These are phyloP conservation scores for Mustela lutreola DNA, from an alignment of 2,113 vertebrate genomes.

Conservation along the genomic window DNA sequence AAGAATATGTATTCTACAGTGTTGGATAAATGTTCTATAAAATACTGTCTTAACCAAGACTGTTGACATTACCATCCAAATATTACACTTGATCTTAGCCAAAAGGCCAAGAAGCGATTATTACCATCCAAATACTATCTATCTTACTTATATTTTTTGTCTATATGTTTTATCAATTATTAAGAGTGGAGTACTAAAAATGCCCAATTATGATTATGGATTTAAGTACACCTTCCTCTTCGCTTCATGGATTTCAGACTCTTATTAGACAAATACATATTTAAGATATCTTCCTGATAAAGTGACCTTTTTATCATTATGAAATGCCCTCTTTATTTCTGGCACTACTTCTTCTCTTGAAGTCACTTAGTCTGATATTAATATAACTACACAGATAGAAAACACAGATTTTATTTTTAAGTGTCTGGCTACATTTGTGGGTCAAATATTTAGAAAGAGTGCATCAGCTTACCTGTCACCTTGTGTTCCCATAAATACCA, in stretches of 20 bases:
- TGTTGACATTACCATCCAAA: not conserved
- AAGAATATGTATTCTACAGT: not conserved
- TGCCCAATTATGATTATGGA: not conserved
- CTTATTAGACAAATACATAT: not conserved
- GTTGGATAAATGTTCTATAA: not conserved
- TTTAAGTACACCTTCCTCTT: not conserved
- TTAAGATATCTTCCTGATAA: slow-evolving; percentile 42
- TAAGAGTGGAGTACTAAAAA: not conserved
- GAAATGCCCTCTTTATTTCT: slow-evolving; percentile 51
- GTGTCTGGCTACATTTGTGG: slow-evolving; percentile 31
- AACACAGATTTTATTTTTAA: slow-evolving; percentile 52
- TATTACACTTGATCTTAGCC: not conserved
- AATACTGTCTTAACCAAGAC: not conserved
- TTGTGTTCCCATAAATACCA: slow-evolving; percentile 23
- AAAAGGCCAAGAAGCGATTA: not conserved
- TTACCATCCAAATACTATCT: not conserved
- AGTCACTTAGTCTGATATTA: slow-evolving; percentile 23
- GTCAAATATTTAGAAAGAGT: slow-evolving; percentile 44
- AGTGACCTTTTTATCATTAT: not conserved
- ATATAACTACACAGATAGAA: slow-evolving; percentile 11
- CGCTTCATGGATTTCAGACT: not conserved
- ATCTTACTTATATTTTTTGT: not conserved
- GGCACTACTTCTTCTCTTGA: slow-evolving; percentile 16
- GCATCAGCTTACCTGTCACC: slow-evolving; percentile 10
- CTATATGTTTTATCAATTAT: not conserved